Conservation (phyloP, 1,140 invertebrate genomes). For the Diprion similis region DNA sequence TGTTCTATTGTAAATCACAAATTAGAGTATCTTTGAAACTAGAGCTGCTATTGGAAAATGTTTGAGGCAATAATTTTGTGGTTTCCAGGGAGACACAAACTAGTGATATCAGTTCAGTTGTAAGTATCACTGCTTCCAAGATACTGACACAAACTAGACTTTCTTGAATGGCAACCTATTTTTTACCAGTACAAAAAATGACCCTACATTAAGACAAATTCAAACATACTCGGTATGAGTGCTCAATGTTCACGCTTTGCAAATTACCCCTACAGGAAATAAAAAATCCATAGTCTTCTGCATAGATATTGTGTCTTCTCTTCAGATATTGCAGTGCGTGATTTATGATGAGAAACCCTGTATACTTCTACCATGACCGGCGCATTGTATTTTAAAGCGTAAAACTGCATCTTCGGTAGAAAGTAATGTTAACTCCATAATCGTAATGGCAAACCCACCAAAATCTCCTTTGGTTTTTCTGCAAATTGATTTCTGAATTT, state of each 20-base stretch:
- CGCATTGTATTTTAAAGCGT: no score
- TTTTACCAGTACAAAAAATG: not conserved
- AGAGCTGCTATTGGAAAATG: not conserved
- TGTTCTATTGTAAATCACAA: not conserved
- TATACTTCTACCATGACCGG: no score
- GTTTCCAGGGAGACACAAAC: not conserved
- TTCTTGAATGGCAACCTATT: not conserved
- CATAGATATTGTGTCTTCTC: no score
- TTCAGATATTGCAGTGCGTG: no score
- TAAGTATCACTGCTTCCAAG: constrained; percentile 1
- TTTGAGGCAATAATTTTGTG: not conserved
- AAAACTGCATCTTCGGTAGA: no score
- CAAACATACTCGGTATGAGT: not conserved
- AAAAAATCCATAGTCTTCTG: no score
- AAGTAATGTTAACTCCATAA: no score
- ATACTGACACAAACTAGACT: not conserved
- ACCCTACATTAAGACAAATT: not conserved
- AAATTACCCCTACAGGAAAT: no score
- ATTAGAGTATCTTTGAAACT: not conserved
- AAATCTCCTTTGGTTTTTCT: constrained; percentile 78
- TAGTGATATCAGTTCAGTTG: not conserved
- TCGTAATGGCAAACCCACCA: constrained; percentile 56
- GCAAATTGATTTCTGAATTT: constrained; percentile 80
- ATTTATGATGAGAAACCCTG: no score
- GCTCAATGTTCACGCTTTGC: no score